These are phyloP conservation scores for Pyrrhosoma nymphula DNA, from an alignment of 2,888 invertebrate genomes.

Conservation along the genomic window DNA sequence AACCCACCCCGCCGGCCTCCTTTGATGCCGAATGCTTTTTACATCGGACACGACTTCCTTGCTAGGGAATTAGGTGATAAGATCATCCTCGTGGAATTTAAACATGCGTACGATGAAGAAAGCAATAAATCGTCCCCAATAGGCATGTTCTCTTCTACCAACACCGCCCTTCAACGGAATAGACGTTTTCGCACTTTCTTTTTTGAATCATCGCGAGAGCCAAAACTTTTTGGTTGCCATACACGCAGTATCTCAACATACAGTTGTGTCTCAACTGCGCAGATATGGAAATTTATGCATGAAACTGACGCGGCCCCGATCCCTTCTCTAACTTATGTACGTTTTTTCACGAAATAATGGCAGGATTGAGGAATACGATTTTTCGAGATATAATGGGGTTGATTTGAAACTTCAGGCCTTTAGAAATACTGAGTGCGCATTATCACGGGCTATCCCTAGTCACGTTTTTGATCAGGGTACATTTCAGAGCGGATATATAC, in stretches of 20 bases:
- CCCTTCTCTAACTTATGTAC: not conserved
- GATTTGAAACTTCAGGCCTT: not conserved
- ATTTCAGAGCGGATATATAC: too few relatives aligned
- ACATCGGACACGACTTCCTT: not conserved
- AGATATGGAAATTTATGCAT: not conserved
- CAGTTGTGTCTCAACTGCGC: not conserved
- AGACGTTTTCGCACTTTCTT: not conserved
- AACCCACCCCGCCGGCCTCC: not conserved
- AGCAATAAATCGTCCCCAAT: not conserved
- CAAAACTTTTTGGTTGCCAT: not conserved
- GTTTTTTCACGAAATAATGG: not conserved
- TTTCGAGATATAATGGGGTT: not conserved
- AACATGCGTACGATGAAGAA: not conserved
- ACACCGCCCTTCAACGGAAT: not conserved
- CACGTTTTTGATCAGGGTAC: too few relatives aligned
- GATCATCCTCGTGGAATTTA: not conserved
- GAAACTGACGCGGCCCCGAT: not conserved
- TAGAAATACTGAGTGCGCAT: not conserved
- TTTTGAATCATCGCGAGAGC: not conserved
- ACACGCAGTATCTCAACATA: too few relatives aligned
- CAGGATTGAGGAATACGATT: not conserved
- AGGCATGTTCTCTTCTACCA: not conserved
- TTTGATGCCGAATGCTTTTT: constrained; percentile 9
- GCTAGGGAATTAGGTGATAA: not conserved
- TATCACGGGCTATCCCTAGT: not conserved